phyloP scores from a whole-genome alignment of 2,113 vertebrate genomes.

The Gobio gobio region DNA sequence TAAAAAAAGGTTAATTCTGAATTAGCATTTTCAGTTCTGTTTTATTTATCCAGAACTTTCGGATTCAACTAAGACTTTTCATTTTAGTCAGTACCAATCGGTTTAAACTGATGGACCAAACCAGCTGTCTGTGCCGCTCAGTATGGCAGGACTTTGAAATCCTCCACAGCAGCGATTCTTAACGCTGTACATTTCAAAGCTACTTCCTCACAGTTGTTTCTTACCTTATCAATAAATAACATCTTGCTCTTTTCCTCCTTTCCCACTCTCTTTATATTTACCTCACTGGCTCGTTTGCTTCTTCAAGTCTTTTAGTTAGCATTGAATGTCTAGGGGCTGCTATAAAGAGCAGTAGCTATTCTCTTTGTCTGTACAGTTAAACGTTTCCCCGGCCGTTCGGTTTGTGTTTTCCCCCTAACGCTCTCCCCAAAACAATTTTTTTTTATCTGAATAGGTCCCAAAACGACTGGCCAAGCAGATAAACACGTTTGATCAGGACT shows the following conservation, averaged over 20 bases:
- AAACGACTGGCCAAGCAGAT: slow-evolving; percentile 59
- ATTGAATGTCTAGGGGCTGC: slow-evolving; percentile 70
- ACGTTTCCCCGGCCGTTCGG: slow-evolving; percentile 71
- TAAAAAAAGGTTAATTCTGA: too few species aligned
- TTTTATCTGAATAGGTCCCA: slow-evolving; percentile 61
- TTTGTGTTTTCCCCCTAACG: slow-evolving; percentile 67
- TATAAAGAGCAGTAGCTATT: slow-evolving; percentile 67
- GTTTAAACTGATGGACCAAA: slow-evolving; percentile 64
- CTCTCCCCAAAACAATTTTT: slow-evolving; percentile 63
- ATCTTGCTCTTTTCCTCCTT: slow-evolving; percentile 64
- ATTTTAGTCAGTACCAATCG: background rate
- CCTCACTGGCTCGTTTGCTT: slow-evolving; percentile 50
- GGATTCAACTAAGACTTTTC: background rate
- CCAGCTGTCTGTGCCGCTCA: slow-evolving; percentile 58
- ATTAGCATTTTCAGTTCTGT: background rate
- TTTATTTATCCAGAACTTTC: slow-evolving; percentile 16
- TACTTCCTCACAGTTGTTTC: slow-evolving; percentile 69
- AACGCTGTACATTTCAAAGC: slow-evolving; percentile 70
- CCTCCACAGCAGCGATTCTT: slow-evolving; percentile 64
- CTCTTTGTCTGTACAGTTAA: slow-evolving; percentile 73
- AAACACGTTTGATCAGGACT: slow-evolving; percentile 65
- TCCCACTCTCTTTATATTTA: slow-evolving; percentile 20
- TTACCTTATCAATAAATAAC: slow-evolving; percentile 78
- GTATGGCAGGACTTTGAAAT: slow-evolving; percentile 41
- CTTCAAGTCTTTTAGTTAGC: slow-evolving; percentile 62